These are phyloP conservation scores for Drosophila mayaguana DNA, from an alignment of 2,888 invertebrate genomes.

Conservation along the genomic window DNA sequence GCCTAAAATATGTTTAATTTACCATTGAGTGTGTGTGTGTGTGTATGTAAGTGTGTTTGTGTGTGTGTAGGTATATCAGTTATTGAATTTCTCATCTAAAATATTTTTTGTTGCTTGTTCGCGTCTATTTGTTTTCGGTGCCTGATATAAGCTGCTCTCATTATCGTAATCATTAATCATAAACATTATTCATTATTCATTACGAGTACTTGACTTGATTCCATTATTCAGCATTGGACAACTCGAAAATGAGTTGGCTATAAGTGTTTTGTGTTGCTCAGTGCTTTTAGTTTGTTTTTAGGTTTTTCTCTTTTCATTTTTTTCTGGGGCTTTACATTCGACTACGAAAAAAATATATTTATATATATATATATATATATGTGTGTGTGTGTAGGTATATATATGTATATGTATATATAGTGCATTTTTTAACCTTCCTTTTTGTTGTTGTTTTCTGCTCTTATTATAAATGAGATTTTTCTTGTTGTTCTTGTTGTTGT, in stretches of 20 bases:
- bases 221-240: conserved; percentile 67
- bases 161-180: conserved; percentile 34
- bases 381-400: conserved; percentile 13
- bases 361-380: conserved; percentile 5
- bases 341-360: conserved; percentile 51
- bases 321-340: conserved; percentile 38
- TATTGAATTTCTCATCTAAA: conserved; percentile 55
- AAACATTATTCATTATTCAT: conserved; percentile 35
- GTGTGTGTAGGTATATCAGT: conserved; percentile 41
- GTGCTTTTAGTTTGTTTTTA: conserved; percentile 60
- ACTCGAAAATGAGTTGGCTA: conserved; percentile 75
- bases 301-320: conserved; percentile 3
- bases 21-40: conserved; percentile 41
- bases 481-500: not conserved
- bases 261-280: conserved; percentile 53
- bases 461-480: conserved; percentile 11
- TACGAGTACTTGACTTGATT: conserved; percentile 52
- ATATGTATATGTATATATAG: conserved; percentile 26
- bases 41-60: conserved; percentile 44
- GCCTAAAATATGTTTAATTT: conserved; percentile 81
- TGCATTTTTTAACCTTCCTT: conserved; percentile 57
- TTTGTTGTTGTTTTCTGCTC: not conserved
- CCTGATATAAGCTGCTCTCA: conserved; percentile 69
- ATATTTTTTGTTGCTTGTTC: conserved; percentile 58
- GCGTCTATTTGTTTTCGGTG: conserved; percentile 54